Evolutionary conservation across 1,140 invertebrate genomes (phyloP).

Genomic region (Venturia canescens): DNA sequence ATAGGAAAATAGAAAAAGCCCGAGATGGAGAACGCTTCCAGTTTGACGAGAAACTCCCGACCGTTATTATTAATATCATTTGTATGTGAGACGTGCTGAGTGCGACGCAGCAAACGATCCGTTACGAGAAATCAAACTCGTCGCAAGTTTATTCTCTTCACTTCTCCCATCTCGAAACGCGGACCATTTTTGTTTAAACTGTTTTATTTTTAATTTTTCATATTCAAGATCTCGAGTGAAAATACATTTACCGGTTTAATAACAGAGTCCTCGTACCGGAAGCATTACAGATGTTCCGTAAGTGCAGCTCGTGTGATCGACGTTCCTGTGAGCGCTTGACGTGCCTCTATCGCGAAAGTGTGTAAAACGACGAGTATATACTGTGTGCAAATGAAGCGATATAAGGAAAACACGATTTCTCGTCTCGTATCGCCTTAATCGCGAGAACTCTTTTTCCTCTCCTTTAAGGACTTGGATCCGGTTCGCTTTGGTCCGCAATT

Average conservation of each 20-base stretch:
- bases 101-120: too few relatives aligned
- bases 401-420: background rate
- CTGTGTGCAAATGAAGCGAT: conserved; percentile 23
- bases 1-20: too few relatives aligned
- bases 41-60: too few relatives aligned
- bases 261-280: background rate
- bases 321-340: background rate
- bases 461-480: background rate
- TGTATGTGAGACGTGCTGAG: too few relatives aligned
- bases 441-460: background rate
- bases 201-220: too few relatives aligned
- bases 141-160: too few relatives aligned
- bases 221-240: conserved; percentile 3
- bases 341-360: conserved; percentile 14
- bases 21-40: too few relatives aligned
- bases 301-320: background rate
- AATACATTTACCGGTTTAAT: conserved; percentile 33
- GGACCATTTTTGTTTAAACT: too few relatives aligned
- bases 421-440: conserved; percentile 2
- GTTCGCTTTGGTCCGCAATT: background rate
- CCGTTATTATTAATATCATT: too few relatives aligned
- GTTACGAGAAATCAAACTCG: too few relatives aligned
- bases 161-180: background rate
- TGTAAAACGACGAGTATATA: conserved; percentile 16
- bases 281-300: background rate